Conservation (phyloP, 2,888 invertebrate genomes). For the Leptopilina drosophilae region DNA sequence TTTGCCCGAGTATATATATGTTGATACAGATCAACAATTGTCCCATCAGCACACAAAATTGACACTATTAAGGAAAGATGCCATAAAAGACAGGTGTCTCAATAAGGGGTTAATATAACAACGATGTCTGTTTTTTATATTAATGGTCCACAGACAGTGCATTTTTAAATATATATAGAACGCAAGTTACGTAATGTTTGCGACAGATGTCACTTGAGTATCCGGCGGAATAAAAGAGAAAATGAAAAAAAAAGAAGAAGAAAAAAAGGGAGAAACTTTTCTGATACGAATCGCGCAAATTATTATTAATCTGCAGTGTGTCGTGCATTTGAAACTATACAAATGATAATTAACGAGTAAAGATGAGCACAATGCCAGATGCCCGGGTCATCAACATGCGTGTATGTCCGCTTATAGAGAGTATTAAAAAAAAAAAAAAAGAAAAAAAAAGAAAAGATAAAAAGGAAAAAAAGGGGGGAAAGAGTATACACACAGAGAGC, state of each 20-base stretch:
- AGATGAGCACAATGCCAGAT: not conserved
- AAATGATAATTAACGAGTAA: not conserved
- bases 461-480: not conserved
- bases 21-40: not conserved
- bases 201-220: conserved; percentile 55
- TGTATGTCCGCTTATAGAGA: not conserved
- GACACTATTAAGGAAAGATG: not conserved
- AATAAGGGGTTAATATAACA: not conserved
- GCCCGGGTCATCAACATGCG: not conserved
- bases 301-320: not conserved
- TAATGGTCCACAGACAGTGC: not conserved
- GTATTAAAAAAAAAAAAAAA: no score
- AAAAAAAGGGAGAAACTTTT: conserved; percentile 2
- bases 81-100: conserved; percentile 23
- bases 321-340: not conserved
- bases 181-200: conserved; percentile 49
- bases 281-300: conserved; percentile 12
- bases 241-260: conserved; percentile 16
- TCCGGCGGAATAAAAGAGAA: conserved; percentile 44
- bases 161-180: no score
- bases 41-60: not conserved
- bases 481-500: not conserved
- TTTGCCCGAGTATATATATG: not conserved
- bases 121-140: conserved; percentile 1
- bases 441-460: not conserved